Base-by-base conservation (phyloP, 1,140 invertebrate species). In the Eumaeus atala region DNA sequence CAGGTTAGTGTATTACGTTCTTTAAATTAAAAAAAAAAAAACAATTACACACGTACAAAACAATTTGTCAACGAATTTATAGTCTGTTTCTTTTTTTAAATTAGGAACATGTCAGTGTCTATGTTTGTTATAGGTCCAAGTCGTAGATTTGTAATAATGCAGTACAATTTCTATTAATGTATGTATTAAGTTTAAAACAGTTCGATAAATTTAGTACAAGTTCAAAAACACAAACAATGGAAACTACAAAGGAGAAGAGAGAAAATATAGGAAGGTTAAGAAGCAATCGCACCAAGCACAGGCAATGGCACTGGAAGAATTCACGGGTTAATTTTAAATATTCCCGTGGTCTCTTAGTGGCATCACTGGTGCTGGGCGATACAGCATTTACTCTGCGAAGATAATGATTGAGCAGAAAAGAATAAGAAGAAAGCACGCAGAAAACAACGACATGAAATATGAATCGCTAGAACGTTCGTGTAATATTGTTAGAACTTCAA, bases 251-350 rank as follows among this genome's bases (percentile, higher is more conserved):
- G 60, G 37, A 64, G 48, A 18, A 57, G 65, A 67, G 58, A 52
- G 10, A n/a, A n/a, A 0, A 9, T 18, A 3, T 10, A 50, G 16
- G 9, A 35, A 50, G 8, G 34, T 35, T 60, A 58, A 61, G 64
- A 74, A 75, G 56, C 72, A 59, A 48, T 77, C 81, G 83, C 79
- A 72, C 71, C 67, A 82, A 71, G 70, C 83, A 84, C 83, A 84
- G 76, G 83, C 81, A 87, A 87, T 84, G 83, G 81, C 83, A 87
- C 83, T 87, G 83, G 84, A 87, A 87, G 84, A 87, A 87, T 87
- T 87, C 84, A 87, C 83, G 83, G 83, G 83, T 83, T 79, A 67
- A 52, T 68, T 77, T 73, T 48, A 48, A 57, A 66, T 58, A 79
- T 47, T 74, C 83, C 83, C 83, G 83, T 86, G 83, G 69, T 84